Evolutionary conservation across 2,888 invertebrate species (phyloP).

Genomic region (Chalcis sispes): DNA sequence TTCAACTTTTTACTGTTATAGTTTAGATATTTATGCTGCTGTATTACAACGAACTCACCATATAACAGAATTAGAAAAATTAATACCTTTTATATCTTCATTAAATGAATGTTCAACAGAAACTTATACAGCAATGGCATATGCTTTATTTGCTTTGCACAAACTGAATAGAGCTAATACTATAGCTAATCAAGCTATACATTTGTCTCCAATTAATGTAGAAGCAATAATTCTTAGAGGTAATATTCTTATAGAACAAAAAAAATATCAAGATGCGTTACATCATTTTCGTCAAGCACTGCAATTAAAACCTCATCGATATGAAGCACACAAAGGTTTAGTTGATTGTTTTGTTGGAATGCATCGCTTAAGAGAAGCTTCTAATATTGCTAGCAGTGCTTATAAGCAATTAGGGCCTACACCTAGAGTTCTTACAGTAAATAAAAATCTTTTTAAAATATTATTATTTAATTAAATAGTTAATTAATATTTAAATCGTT

Average conservation of each 20-base stretch:
- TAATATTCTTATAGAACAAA: slow-evolving; percentile 81
- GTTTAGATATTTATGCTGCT: slow-evolving; percentile 83
- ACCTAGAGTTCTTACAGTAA: slow-evolving; percentile 85
- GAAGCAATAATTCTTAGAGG: slow-evolving; percentile 87
- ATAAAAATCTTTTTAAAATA: slow-evolving; percentile 60
- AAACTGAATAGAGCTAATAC: slow-evolving; percentile 84
- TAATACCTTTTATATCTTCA: slow-evolving; percentile 77
- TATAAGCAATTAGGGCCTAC: slow-evolving; percentile 85
- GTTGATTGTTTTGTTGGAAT: slow-evolving; percentile 85
- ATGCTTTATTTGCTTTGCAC: slow-evolving; percentile 81
- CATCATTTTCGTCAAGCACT: slow-evolving; percentile 83
- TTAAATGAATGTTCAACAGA: slow-evolving; percentile 80
- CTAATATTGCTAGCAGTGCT: slow-evolving; percentile 83
- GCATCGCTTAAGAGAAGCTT: slow-evolving; percentile 84
- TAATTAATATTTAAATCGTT: slow-evolving; percentile 7
- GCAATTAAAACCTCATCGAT: slow-evolving; percentile 80
- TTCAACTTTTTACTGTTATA: slow-evolving; percentile 62
- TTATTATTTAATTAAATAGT: neutral
- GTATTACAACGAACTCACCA: slow-evolving; percentile 80
- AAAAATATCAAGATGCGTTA: slow-evolving; percentile 82
- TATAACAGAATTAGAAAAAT: slow-evolving; percentile 80
- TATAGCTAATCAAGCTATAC: slow-evolving; percentile 85
- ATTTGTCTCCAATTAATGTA: slow-evolving; percentile 81
- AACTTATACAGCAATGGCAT: slow-evolving; percentile 87
- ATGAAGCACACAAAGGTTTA: slow-evolving; percentile 87